Conservation (phyloP, 2,797 vertebrate genomes). For the Sebastes iracundus region DNA sequence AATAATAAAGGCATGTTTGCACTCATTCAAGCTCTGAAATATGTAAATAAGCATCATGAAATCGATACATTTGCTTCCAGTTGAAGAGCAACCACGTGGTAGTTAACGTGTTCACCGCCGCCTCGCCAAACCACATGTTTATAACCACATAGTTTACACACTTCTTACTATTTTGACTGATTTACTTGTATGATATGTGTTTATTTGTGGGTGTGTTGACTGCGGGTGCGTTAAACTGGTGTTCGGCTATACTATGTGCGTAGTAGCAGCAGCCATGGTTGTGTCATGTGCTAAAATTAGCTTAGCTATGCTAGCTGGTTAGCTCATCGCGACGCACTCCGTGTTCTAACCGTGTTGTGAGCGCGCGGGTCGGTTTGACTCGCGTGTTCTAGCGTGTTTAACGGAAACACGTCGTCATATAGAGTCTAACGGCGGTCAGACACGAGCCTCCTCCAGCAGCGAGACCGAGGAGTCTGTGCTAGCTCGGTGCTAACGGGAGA, state of each 20-base stretch:
- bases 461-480: neutral
- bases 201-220: rapidly evolving
- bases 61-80: constrained; percentile 72
- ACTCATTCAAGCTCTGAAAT: neutral
- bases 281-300: constrained; percentile 69
- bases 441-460: rapidly evolving
- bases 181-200: rapidly evolving
- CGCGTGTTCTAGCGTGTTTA: rapidly evolving
- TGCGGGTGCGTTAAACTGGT: rapidly evolving
- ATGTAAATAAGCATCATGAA: constrained; percentile 45
- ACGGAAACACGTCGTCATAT: no score
- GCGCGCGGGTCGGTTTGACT: rapidly evolving
- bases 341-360: neutral
- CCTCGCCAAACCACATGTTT: constrained; percentile 16
- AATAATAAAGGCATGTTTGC: neutral
- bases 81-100: constrained; percentile 88
- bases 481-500: constrained; percentile 38
- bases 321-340: constrained; percentile 14
- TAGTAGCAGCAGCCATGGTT: constrained; percentile 37
- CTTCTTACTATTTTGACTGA: rapidly evolving
- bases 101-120: constrained; percentile 76
- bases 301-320: constrained; percentile 57
- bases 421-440: rapidly evolving
- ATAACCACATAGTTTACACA: rapidly evolving
- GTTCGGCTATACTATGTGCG: neutral